Evolutionary conservation across 2,113 vertebrate genomes (phyloP).

Genomic region (Boulengeromyrus knoepffleri): DNA sequence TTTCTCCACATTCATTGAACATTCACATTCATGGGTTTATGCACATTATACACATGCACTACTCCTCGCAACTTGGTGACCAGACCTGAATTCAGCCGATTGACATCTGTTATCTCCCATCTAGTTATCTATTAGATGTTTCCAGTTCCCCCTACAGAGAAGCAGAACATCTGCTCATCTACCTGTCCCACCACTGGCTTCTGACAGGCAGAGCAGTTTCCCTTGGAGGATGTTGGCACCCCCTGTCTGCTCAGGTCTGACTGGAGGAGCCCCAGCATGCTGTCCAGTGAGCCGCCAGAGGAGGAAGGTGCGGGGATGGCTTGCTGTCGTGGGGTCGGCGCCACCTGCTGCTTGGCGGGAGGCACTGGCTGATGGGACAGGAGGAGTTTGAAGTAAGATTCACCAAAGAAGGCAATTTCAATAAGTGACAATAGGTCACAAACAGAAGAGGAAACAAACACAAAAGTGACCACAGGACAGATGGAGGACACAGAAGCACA

Average conservation of each 20-base stretch:
- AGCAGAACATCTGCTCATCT: background rate
- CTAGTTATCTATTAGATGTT: background rate
- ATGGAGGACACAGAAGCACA: background rate
- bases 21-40: background rate
- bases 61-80: background rate
- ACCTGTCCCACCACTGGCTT: conserved; percentile 85
- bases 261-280: conserved; percentile 84
- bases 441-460: background rate
- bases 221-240: conserved; percentile 77
- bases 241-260: conserved; percentile 80
- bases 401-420: background rate
- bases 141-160: background rate
- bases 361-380: conserved; percentile 29
- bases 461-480: background rate
- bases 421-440: background rate
- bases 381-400: background rate
- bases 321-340: conserved; percentile 42
- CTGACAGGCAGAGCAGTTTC: conserved; percentile 79
- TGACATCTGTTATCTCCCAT: background rate
- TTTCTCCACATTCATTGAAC: background rate
- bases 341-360: conserved; percentile 42
- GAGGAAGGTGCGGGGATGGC: conserved; percentile 39
- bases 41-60: background rate
- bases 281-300: conserved; percentile 70
- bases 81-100: background rate